Evolutionary conservation across 2,797 vertebrate species (phyloP).

Genomic region (Lacerta bilineata): DNA sequence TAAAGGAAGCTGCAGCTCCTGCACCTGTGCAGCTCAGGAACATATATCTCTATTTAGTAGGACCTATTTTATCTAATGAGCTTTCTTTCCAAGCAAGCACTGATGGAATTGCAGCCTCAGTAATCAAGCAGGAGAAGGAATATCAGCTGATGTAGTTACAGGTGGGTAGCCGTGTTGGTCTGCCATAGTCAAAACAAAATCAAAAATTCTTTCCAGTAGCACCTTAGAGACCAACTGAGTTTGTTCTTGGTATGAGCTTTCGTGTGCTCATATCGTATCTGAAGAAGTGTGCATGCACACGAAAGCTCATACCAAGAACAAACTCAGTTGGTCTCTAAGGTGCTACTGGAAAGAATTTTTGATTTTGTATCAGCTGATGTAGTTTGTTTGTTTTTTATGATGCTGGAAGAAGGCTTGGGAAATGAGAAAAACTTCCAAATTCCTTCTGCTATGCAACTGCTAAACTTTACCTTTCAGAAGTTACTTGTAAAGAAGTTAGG

Average conservation of each 20-base stretch:
- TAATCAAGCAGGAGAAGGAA: neutral
- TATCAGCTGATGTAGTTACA: neutral
- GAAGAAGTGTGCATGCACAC: no score
- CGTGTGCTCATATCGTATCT: no score
- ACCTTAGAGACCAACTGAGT: no score
- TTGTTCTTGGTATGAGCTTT: no score
- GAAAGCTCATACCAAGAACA: no score
- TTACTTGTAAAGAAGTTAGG: neutral
- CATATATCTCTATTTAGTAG: neutral
- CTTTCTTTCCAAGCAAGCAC: neutral
- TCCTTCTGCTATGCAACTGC: neutral
- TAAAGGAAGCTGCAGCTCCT: neutral
- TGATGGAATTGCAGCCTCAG: neutral
- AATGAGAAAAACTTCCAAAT: neutral
- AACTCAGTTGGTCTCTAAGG: no score
- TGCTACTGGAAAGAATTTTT: no score
- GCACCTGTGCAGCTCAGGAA: neutral
- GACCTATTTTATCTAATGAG: neutral
- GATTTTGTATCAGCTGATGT: neutral
- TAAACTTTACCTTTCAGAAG: neutral
- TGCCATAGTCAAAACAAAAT: no score
- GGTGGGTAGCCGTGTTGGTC: no score
- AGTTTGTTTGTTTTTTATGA: neutral
- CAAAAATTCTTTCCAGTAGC: no score
- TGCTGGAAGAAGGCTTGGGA: neutral